Conservation (phyloP, 2,113 vertebrate genomes). For the Addax nasomaculatus region DNA sequence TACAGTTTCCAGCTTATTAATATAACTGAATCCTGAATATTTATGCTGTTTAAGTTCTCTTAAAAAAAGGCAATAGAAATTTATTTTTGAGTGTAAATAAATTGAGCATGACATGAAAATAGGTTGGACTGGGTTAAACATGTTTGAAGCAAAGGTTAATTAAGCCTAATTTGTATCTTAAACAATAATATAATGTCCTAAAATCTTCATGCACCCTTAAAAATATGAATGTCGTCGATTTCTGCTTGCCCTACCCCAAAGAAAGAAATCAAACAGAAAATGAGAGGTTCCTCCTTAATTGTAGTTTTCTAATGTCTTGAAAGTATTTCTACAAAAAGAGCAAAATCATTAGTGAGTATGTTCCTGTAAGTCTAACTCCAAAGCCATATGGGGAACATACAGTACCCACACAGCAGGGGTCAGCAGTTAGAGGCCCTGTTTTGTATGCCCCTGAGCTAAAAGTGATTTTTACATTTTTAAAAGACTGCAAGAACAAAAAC, state of each 20-base stretch:
- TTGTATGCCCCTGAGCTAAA: neutral
- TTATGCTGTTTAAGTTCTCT: neutral
- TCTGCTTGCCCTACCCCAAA: neutral
- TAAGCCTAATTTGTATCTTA: neutral
- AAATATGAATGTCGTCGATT: constrained; percentile 9
- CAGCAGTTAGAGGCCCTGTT: neutral
- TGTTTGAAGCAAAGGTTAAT: constrained; percentile 7
- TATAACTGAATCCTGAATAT: constrained; percentile 22
- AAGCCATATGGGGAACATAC: neutral
- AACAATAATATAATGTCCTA: neutral
- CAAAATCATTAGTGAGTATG: neutral
- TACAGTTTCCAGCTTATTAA: neutral
- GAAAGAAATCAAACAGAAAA: constrained; percentile 14
- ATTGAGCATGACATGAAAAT: constrained; percentile 2
- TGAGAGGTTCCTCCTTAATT: neutral
- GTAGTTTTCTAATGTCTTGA: neutral
- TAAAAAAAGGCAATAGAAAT: neutral
- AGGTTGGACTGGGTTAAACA: constrained; percentile 3
- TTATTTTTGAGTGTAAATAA: constrained; percentile 45
- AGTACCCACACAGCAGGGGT: neutral
- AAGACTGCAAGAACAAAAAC: constrained; percentile 21
- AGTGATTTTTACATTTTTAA: neutral
- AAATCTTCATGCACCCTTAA: neutral
- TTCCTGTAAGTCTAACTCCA: neutral
- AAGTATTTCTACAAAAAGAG: neutral